Base-by-base conservation (phyloP, 2,113 vertebrate species). In the Embiotoca jacksoni region DNA sequence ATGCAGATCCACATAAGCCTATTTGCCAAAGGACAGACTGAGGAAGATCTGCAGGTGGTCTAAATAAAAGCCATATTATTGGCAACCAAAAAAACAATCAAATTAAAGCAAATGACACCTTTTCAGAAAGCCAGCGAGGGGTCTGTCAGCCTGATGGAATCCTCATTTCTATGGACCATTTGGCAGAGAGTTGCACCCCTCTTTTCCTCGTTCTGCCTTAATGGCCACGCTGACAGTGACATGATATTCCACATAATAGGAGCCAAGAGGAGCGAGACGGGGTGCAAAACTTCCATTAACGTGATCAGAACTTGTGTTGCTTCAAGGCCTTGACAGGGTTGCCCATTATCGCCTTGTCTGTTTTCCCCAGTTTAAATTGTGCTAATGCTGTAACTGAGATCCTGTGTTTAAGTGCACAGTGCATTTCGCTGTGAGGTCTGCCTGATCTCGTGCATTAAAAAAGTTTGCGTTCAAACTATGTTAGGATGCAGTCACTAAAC, bases 101-200 rank as follows among this genome's bases (percentile, higher is more conserved):
- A 94, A 93, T 94, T 91, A 93, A 91, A 93, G 89, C 73, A 93
- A 89, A 94, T 92, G 91, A 92, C 92, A 94, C 86, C 91, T 91
- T 95, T 92, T 93, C 91, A 89, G 88, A 90, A 90, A 90, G 88
- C 77, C 73, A 80, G 77, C 79, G 57, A 88, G 88, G 80, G 89
- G 88, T 89, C 89, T 90, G 91, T 94, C 93, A 91, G 83, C 88
- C 76, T 94, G 89, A 89, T 88, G 83, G 87, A 91, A 87, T 84
- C 83, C 80, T 93, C 88, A 93, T 94, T 95, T 95, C 87, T 93
- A 90, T 93, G 85, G 89, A 85, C 83, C 89, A 90, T 92, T 94
- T 92, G 88, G 87, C 88, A 88, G 80, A 63, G 30, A 83, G 83
- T 84, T 65, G 85, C 80, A 76, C 76, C 76, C 76, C 70, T 80